A percentile compares a stretch with the other conserved stretches of the same genome.
These are phyloP conservation scores for Telmatochromis sp. DNA, from an alignment of 2,113 vertebrate species.

Conservation along the genomic window DNA sequence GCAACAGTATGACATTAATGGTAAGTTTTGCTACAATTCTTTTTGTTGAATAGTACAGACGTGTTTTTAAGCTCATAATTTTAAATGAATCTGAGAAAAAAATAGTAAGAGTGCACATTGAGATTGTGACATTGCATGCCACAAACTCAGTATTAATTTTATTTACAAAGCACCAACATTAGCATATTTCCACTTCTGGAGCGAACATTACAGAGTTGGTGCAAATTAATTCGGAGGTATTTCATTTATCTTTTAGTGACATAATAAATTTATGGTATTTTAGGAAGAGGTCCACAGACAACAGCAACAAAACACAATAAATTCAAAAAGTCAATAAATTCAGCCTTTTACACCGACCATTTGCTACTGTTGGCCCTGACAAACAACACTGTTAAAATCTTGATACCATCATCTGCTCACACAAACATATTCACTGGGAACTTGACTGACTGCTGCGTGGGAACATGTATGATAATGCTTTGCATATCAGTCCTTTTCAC, in stretches of 20 bases:
- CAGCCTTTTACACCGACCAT: neutral
- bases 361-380: neutral
- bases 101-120: neutral
- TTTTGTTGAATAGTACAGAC: neutral
- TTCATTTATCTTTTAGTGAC: neutral
- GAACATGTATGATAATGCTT: constrained; percentile 18
- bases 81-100: neutral
- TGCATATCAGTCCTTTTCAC: neutral
- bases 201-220: neutral
- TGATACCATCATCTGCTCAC: constrained; percentile 15
- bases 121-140: neutral
- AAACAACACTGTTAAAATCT: constrained; percentile 11
- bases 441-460: constrained; percentile 11
- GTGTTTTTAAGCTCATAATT: neutral
- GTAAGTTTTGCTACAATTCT: neutral
- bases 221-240: neutral
- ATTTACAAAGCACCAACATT: neutral
- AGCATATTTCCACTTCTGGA: neutral
- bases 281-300: neutral
- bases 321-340: neutral
- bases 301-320: neutral
- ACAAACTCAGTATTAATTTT: neutral
- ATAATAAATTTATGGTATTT: neutral
- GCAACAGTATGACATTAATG: neutral
- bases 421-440: neutral